These are phyloP conservation scores for Neotoma lepida DNA, from an alignment of 2,113 vertebrate species.

Conservation along the genomic window DNA sequence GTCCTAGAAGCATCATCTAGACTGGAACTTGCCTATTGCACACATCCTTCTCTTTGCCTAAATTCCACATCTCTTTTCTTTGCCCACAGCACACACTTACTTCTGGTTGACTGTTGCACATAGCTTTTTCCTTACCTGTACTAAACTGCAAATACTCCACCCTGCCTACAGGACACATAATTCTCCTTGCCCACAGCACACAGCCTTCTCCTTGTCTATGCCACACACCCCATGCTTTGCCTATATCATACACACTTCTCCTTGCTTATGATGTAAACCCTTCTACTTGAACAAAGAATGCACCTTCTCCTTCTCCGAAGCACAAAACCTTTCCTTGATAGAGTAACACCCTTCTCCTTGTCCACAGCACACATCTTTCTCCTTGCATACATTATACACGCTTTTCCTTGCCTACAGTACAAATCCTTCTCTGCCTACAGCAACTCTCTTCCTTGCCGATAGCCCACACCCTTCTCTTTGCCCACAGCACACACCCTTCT, in stretches of 20 bases:
- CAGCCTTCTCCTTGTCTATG: background rate
- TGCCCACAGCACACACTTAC: background rate
- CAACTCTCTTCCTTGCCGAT: background rate
- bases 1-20: background rate
- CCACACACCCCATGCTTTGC: background rate
- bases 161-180: background rate
- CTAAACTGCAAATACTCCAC: background rate
- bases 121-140: background rate
- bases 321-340: background rate
- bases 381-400: background rate
- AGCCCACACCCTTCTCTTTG: background rate
- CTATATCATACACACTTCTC: background rate
- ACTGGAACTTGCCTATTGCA: too few relatives aligned
- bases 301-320: background rate
- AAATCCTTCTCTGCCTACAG: background rate
- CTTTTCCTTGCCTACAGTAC: background rate
- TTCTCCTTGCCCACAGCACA: background rate
- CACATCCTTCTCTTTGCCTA: background rate
- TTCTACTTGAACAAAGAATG: background rate
- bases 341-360: background rate
- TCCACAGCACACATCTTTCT: background rate
- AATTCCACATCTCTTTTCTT: background rate
- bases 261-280: background rate
- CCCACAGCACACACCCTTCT: background rate
- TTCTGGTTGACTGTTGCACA: background rate